Evolutionary conservation across 2,113 vertebrate genomes (phyloP).

Genomic region (Gobius niger): DNA sequence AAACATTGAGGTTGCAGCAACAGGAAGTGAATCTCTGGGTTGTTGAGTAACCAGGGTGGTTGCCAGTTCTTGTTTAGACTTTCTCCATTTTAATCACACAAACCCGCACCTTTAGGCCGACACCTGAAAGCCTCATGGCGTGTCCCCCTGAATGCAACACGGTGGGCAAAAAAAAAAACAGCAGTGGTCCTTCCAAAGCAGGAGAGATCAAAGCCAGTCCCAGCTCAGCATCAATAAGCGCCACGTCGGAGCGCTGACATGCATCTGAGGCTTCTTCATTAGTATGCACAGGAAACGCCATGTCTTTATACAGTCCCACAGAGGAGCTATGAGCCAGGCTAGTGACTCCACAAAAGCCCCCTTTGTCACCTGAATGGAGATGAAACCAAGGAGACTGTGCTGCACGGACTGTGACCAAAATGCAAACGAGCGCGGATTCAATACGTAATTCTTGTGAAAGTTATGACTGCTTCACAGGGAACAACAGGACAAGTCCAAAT

Average conservation of each 20-base stretch:
- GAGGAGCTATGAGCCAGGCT: constrained; percentile 51
- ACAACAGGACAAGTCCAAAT: constrained; percentile 27
- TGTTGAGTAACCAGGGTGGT: constrained; percentile 28
- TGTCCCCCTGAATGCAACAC: constrained; percentile 23
- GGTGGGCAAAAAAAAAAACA: constrained; percentile 14
- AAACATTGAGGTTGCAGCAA: constrained; percentile 26
- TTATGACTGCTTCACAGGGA: constrained; percentile 64
- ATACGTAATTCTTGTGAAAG: constrained; percentile 55
- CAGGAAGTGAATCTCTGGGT: constrained; percentile 35
- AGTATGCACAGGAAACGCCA: constrained; percentile 66
- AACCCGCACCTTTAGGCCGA: constrained; percentile 9
- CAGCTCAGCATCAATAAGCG: constrained; percentile 31
- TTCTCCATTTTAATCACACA: not conserved
- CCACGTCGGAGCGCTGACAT: constrained; percentile 40
- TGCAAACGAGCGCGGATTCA: constrained; percentile 47
- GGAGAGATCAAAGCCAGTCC: constrained; percentile 59
- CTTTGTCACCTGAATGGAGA: constrained; percentile 70
- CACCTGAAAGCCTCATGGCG: constrained; percentile 18
- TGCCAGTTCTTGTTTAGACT: constrained; percentile 30
- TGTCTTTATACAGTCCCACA: constrained; percentile 56
- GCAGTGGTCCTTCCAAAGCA: constrained; percentile 39
- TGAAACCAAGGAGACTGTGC: constrained; percentile 64
- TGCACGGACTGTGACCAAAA: constrained; percentile 34
- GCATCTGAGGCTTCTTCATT: constrained; percentile 61
- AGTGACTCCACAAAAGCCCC: constrained; percentile 59